phyloP scores from a whole-genome alignment of 1,140 invertebrate species.

The Spodoptera frugiperda region DNA sequence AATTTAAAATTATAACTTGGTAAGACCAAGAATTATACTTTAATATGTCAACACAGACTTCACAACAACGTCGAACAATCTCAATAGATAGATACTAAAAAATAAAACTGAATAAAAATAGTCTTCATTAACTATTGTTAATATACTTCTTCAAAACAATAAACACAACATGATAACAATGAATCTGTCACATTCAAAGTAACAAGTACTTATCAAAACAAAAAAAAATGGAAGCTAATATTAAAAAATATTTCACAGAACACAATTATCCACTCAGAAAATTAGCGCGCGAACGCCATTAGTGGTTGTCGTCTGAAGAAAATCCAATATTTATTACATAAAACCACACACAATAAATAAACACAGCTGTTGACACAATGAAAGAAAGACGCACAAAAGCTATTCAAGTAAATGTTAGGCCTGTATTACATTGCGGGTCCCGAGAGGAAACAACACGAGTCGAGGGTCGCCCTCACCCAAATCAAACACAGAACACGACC shows the following conservation, averaged over 20 bases:
- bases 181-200: neutral
- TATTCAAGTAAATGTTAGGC: conserved; percentile 7
- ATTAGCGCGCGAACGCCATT: conserved; percentile 4
- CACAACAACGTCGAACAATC: too few species aligned
- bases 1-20: too few species aligned
- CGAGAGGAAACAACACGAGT: neutral
- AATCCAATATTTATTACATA: conserved; percentile 37
- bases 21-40: too few species aligned
- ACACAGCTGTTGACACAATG: conserved; percentile 21
- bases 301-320: conserved; percentile 9
- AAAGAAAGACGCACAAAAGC: conserved; percentile 28
- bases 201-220: neutral
- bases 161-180: too few species aligned
- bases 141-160: too few species aligned
- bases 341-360: conserved; percentile 30
- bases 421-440: neutral
- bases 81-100: too few species aligned
- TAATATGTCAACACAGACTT: too few species aligned
- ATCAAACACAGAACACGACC: too few species aligned
- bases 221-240: neutral
- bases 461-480: neutral
- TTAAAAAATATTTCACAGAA: neutral
- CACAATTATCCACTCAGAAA: conserved; percentile 17
- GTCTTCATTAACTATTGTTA: too few species aligned
- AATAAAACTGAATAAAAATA: too few species aligned